Base-by-base conservation (phyloP, 2,888 invertebrate genomes). In the Branchellion lobata region DNA sequence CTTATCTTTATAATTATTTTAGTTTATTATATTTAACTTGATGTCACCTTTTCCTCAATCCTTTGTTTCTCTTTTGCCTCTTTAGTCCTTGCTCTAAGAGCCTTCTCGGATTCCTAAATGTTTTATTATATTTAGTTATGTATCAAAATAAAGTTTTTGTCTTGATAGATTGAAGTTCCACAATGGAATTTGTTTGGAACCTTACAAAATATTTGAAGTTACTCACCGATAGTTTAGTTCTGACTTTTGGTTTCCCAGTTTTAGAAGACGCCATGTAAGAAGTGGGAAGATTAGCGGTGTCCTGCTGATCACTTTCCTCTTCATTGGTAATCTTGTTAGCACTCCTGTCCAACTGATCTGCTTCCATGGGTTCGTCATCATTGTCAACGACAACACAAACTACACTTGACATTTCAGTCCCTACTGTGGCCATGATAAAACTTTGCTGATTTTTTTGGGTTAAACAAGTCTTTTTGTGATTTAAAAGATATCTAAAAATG, bases 51-150 rank as follows among this genome's bases (percentile, higher is more conserved):
- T 34, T 72, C 74, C 24, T 79, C 79, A 14, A 57, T 24, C 57
- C 69, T 80, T 27, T 77, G 68, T n/a, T 77, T 57, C n/a, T 80
- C 76, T 53, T 34, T 76, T 33, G 72, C 78, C 36, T 78, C 61
- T 5, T 77, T 80, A 29, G n/a, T 27, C 31, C 29, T 76, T 47
- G 36, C 24, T 47, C 53, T 78, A 34, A 31, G 53, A 57, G 3
- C 61, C 36, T 33, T 53, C 31, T 57, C 61, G 31, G 65, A 24
- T 61, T 78, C 78, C 72, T 78, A 24, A 18, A 53, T 24, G 31
- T 33, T n/a, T n/a, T n/a, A n/a, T n/a, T n/a, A n/a, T n/a, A n/a
- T n/a, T n/a, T n/a, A n/a, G n/a, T n/a, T n/a, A n/a, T n/a, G n/a
- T n/a, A n/a, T n/a, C n/a, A n/a, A n/a, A n/a, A n/a, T n/a, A n/a